Base-by-base conservation (phyloP, 2,113 vertebrate species). In the Ophiodon elongatus region DNA sequence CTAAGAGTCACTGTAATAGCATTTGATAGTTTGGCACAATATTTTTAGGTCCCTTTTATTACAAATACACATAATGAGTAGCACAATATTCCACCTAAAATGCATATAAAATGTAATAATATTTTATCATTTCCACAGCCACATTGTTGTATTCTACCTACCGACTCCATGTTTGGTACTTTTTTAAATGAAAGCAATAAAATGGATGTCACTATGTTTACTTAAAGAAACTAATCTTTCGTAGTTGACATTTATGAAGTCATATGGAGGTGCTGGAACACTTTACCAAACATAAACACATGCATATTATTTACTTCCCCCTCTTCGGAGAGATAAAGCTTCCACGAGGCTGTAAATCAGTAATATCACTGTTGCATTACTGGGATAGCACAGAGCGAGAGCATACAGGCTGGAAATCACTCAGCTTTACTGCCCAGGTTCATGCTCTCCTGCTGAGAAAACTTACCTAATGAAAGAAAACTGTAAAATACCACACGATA, bases 181-280 rank as follows among this genome's bases (percentile, higher is more conserved):
- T 62, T 67, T 47, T 39, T 0, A n/a, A 67, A 41, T n/a, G 14
- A 54, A 82, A 63, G 31, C 6, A 27, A 19, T 21, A 41, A 57
- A 11, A 71, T 56, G 21, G 8, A 13, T 50, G 13, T 50, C 39
- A 39, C 19, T 23, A 13, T 64, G 17, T 69, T 54, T 31, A 75
- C 56, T 47, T 37, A 15, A 19, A 43, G 29, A 65, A 65, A 43
- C 25, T 65, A 72, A 68, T 79, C n/a, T 60, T 33, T 14, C 11
- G 69, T 62, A 14, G 6, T 33, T 80, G 67, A 85, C 60, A 54
- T 81, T 67, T 67, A 72, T 76, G 39, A 76, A 47, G 6, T 56
- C n/a, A 33, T 21, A 59, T 60, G 31, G 33, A 78, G 25, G 21
- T 41, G 23, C 33, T 79, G 27, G 13, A 72, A 70, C 52, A 63